Base-by-base conservation (phyloP, 2,797 vertebrate species). In the Lagorchestes hirsutus region DNA sequence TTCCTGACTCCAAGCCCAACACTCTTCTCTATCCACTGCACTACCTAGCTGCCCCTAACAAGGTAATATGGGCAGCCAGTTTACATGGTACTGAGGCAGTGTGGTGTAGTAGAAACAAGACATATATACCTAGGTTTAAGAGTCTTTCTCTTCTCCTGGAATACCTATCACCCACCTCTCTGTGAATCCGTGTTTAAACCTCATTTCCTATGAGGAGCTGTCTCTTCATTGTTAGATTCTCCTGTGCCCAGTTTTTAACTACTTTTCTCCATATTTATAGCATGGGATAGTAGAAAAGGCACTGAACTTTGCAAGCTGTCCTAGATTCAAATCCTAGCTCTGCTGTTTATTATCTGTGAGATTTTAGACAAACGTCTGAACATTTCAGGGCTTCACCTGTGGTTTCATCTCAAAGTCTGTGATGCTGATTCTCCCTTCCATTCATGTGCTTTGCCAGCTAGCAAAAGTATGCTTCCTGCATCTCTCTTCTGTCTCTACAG, bases 121-220 rank as follows among this genome's bases (percentile, higher is more conserved):
- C 16, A 74, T 40, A 55, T 93, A 40, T 57, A 0, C 14, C 27
- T 28, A 57, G n/a, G 67, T 91, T 92, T 90, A 92, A 58, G 95
- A 95, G 34, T 87, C 28, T 93, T 92, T 96, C 96, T 92, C 46
- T 55, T 2, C 91, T 91, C 82, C 57, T 59, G 82, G 40, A 90
- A 31, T 94, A 74, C 58, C 67, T 93, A 28, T 82, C 96, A 0
- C 6, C 94, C 52, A 93, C 62, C 16, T 96, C 13, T 97, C 34
- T 67, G 12, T 40, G 91, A 93, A 92, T 40, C 50, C 40, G 57
- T 27, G 50, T 40, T 90, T 10, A 96, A 87, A 93, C 74, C 34
- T 95, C 91, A n/a, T 27, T 12, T 96, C 28, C 55, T 57, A 8
- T 93, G 94, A 58, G 96, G 90, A 92, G 27, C 3, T 54, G 57